phyloP scores from a whole-genome alignment of 2,113 vertebrate genomes.

The Ursus arctos region DNA sequence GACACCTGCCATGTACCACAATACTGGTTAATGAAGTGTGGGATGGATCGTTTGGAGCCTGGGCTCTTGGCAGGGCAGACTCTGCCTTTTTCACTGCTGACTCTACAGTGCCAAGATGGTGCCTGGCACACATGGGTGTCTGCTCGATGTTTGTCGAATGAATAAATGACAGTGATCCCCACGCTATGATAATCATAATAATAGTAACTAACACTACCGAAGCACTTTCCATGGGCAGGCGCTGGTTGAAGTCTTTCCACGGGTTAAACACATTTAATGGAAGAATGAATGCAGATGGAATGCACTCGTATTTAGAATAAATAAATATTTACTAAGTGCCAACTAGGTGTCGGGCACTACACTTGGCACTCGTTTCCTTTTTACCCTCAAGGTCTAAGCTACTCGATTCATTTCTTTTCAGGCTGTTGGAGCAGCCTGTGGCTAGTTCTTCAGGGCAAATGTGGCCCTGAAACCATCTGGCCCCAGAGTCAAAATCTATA shows the following conservation, averaged over 20 bases:
- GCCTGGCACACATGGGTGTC: not conserved
- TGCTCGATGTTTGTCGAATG: not conserved
- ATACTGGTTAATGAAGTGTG: not conserved
- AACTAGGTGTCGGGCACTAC: too few species aligned
- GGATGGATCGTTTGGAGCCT: not conserved
- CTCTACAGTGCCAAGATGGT: not conserved
- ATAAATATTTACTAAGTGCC: too few species aligned
- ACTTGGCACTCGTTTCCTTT: not conserved
- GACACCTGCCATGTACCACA: fast-evolving
- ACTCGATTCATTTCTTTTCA: not conserved
- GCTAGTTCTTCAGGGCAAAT: too few species aligned
- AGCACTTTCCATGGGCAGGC: fast-evolving
- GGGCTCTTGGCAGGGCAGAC: not conserved
- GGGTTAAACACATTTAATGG: fast-evolving
- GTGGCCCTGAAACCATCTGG: not conserved
- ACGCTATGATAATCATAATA: fast-evolving
- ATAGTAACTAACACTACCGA: fast-evolving
- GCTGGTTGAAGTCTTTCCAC: not conserved
- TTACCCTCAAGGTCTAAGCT: too few species aligned
- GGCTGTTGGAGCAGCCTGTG: not conserved
- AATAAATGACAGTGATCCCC: fast-evolving
- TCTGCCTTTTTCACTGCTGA: not conserved
- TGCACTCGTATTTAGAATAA: fast-evolving
- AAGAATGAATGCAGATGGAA: fast-evolving
- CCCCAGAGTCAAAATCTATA: fast-evolving